Conservation (phyloP, 2,888 invertebrate species). For the Trissolcus brochymenae region DNA sequence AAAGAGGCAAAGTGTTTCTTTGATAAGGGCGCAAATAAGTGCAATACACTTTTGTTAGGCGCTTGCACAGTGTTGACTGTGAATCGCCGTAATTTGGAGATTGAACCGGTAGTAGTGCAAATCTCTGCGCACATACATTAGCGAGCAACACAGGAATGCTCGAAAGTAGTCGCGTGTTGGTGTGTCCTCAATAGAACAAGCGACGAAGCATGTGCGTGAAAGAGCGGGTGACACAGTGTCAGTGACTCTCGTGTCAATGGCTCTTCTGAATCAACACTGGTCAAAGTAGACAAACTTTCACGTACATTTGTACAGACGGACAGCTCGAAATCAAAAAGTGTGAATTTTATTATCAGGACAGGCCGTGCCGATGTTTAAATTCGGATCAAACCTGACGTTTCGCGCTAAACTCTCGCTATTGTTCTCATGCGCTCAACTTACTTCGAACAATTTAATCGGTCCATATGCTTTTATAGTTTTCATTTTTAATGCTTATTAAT, state of each 20-base stretch:
- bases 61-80: slow-evolving; percentile 16
- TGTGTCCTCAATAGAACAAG: slow-evolving; percentile 52
- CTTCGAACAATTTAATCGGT: too few relatives aligned
- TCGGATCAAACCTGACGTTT: too few relatives aligned
- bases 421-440: too few relatives aligned
- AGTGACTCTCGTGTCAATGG: slow-evolving; percentile 53
- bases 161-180: slow-evolving; percentile 25
- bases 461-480: too few relatives aligned
- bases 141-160: not conserved
- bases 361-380: too few relatives aligned
- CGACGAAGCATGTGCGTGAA: slow-evolving; percentile 47
- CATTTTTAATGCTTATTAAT: too few relatives aligned
- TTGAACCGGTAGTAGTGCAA: slow-evolving; percentile 36
- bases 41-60: slow-evolving; percentile 26
- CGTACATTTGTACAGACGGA: slow-evolving; percentile 21
- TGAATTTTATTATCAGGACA: slow-evolving; percentile 18
- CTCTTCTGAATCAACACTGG: slow-evolving; percentile 51
- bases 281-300: slow-evolving; percentile 52
- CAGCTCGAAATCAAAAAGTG: slow-evolving; percentile 25
- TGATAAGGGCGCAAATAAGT: slow-evolving; percentile 27
- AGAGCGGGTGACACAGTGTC: slow-evolving; percentile 51
- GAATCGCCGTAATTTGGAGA: slow-evolving; percentile 45
- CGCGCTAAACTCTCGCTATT: too few relatives aligned
- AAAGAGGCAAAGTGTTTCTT: slow-evolving; percentile 8
- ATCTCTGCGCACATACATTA: slow-evolving; percentile 19